phyloP scores from a whole-genome alignment of 2,888 invertebrate genomes.

The Marronus borbonicus region DNA sequence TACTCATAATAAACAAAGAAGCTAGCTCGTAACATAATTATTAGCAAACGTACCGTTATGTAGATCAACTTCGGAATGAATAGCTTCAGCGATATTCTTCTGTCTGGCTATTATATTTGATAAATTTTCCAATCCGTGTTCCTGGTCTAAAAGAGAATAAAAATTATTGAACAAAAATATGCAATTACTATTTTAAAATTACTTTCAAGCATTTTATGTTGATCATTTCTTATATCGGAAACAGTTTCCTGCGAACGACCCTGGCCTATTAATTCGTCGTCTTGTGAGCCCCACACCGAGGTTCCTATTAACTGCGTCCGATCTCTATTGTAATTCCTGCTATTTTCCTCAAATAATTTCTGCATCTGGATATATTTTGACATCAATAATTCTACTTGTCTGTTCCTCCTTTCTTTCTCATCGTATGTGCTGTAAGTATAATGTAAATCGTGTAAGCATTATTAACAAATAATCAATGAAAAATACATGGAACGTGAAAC shows the following conservation, averaged over 20 bases:
- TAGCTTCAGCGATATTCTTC: slow-evolving; percentile 82
- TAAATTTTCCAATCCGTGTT: slow-evolving; percentile 82
- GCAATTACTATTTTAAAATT: slow-evolving; percentile 22
- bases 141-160: slow-evolving; percentile 76
- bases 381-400: slow-evolving; percentile 76
- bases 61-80: slow-evolving; percentile 82
- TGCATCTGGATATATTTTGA: slow-evolving; percentile 75
- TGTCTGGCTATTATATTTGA: slow-evolving; percentile 83
- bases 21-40: too few species aligned
- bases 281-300: slow-evolving; percentile 70
- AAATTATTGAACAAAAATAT: slow-evolving; percentile 4
- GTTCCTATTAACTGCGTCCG: slow-evolving; percentile 66
- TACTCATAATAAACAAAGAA: slow-evolving; percentile 60
- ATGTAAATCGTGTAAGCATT: not conserved
- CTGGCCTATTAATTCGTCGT: slow-evolving; percentile 69
- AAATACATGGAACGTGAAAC: slow-evolving; percentile 69
- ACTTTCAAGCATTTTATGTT: slow-evolving; percentile 76
- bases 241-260: slow-evolving; percentile 68
- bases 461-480: not conserved
- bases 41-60: slow-evolving; percentile 78
- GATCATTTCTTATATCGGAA: slow-evolving; percentile 73
- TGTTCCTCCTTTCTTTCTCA: slow-evolving; percentile 76
- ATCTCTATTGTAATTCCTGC: slow-evolving; percentile 61
- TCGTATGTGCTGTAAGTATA: slow-evolving; percentile 72
- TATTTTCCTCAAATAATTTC: slow-evolving; percentile 70